These are phyloP conservation scores for Nephila pilipes DNA, from an alignment of 1,140 invertebrate genomes.

Conservation along the genomic window DNA sequence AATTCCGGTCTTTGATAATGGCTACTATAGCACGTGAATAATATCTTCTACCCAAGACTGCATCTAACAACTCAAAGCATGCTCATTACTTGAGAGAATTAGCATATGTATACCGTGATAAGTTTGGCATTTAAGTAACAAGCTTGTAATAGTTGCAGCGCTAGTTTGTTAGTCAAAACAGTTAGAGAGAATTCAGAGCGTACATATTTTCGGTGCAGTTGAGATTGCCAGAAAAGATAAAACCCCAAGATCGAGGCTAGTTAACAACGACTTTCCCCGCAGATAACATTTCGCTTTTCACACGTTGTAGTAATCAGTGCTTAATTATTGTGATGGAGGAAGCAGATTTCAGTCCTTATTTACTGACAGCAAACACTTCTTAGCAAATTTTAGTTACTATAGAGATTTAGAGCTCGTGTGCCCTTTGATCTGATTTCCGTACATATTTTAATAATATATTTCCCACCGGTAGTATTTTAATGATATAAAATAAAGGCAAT, in stretches of 20 bases:
- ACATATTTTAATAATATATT: no score
- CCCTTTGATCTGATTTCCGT: no score
- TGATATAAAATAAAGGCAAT: no score
- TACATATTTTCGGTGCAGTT: background rate
- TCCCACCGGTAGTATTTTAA: no score
- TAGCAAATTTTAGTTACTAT: background rate
- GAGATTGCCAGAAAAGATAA: conserved; percentile 38
- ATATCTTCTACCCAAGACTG: conserved; percentile 21
- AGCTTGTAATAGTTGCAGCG: conserved; percentile 20
- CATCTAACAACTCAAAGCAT: conserved; percentile 3
- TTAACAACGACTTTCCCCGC: background rate
- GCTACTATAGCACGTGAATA: background rate
- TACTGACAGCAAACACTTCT: background rate
- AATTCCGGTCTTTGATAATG: conserved; percentile 9
- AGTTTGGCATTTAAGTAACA: conserved; percentile 44
- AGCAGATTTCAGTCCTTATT: background rate
- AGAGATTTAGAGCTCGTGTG: no score
- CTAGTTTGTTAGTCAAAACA: conserved; percentile 34
- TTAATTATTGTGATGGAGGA: conserved; percentile 26
- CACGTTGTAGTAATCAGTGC: background rate
- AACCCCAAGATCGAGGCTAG: background rate
- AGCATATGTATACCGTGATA: conserved; percentile 46
- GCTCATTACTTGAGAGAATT: conserved; percentile 43
- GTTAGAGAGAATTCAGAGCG: conserved; percentile 23
- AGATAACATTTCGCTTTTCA: conserved; percentile 35